Conservation (phyloP, 2,888 invertebrate species). For the Yponomeuta evonymella region DNA sequence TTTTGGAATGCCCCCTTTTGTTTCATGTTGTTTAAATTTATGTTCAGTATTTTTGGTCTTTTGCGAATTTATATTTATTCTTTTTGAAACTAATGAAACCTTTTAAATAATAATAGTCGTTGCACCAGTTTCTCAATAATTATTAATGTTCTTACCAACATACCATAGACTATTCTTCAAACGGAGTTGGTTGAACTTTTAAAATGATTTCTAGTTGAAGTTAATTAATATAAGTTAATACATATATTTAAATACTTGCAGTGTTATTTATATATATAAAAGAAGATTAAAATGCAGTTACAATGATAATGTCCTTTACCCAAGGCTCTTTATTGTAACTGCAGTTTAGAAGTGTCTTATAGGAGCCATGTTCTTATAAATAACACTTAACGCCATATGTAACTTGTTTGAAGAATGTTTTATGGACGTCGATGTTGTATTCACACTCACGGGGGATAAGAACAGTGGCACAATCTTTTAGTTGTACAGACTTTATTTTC, state of each 20-base stretch:
- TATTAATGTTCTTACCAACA: neutral
- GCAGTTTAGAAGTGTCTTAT: no score
- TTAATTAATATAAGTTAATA: no score
- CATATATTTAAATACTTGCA: no score
- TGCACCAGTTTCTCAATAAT: neutral
- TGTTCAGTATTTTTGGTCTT: neutral
- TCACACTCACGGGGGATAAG: neutral
- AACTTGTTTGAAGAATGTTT: neutral
- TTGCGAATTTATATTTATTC: neutral
- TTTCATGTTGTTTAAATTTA: neutral
- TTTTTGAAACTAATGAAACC: neutral
- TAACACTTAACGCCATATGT: no score
- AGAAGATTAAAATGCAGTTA: no score
- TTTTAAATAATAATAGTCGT: neutral
- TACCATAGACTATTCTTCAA: neutral
- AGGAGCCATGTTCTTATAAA: no score
- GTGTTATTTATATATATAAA: no score
- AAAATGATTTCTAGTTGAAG: no score
- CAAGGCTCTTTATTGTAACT: no score
- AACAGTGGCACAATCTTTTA: neutral
- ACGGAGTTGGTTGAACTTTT: neutral
- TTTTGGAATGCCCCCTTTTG: neutral
- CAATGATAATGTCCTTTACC: no score
- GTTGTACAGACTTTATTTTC: neutral
- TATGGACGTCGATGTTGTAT: neutral